Conservation (phyloP, 2,888 invertebrate genomes). For the Cryptus viduatorius region DNA sequence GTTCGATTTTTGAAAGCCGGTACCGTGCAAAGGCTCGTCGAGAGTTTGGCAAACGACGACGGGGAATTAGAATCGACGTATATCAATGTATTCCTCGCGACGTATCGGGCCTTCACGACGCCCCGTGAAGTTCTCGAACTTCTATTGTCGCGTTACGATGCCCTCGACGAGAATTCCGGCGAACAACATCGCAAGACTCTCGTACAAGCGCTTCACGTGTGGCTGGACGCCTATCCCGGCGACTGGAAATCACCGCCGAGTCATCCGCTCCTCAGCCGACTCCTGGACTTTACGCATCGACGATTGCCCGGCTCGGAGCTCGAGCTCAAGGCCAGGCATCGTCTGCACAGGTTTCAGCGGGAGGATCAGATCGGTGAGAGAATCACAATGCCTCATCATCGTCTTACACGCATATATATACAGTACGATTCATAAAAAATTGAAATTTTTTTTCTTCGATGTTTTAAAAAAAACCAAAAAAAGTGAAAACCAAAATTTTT, state of each 20-base stretch:
- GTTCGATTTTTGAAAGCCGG: conserved; percentile 98
- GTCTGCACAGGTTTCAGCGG: conserved; percentile 90
- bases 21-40: conserved; percentile 96
- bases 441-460: not conserved
- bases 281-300: conserved; percentile 94
- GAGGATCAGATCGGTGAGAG: conserved; percentile 84
- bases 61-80: conserved; percentile 99
- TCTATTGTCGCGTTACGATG: conserved; percentile 92
- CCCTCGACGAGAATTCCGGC: conserved; percentile 88
- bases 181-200: conserved; percentile 93
- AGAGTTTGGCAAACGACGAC: conserved; percentile 96
- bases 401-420: not conserved
- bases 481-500: not conserved
- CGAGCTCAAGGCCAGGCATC: conserved; percentile 91
- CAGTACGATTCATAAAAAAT: too few relatives aligned
- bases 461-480: too few relatives aligned
- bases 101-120: conserved; percentile 96
- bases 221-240: conserved; percentile 99
- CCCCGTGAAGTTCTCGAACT: conserved; percentile 94
- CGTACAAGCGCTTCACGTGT: conserved; percentile 96
- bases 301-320: conserved; percentile 94
- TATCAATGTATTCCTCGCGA: conserved; percentile 98
- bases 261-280: conserved; percentile 92
- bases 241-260: conserved; percentile 94
- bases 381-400: conserved; percentile 16